Percentiles rank a stretch among this genome's conserved stretches.
Evolutionary conservation across 2,113 vertebrate species (phyloP).

Genomic region (Monopterus albus): DNA sequence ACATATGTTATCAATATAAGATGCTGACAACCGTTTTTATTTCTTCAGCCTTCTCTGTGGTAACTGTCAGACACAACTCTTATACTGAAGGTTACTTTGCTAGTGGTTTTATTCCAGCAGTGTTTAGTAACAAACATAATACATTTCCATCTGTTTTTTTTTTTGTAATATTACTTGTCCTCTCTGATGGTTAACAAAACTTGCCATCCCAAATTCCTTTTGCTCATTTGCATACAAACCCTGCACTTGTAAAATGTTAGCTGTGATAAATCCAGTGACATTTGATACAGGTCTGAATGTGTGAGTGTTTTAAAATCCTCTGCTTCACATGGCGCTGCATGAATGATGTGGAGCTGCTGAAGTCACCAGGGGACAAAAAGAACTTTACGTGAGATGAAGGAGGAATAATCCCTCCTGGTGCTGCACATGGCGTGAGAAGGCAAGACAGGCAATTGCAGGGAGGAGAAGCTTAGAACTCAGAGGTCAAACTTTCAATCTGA

Average conservation of each 20-base stretch:
- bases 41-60: slow-evolving; percentile 5
- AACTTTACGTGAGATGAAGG: slow-evolving; percentile 50
- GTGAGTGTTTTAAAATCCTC: background rate
- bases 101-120: slow-evolving; percentile 23
- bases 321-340: slow-evolving; percentile 14
- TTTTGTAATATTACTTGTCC: slow-evolving; percentile 29
- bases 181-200: slow-evolving; percentile 2
- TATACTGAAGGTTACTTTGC: slow-evolving; percentile 14
- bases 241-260: background rate
- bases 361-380: slow-evolving; percentile 28
- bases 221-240: slow-evolving; percentile 15
- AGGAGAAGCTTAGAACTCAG: slow-evolving; percentile 55
- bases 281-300: slow-evolving; percentile 28
- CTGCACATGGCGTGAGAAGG: slow-evolving; percentile 73
- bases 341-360: slow-evolving; percentile 45
- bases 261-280: slow-evolving; percentile 20
- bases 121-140: slow-evolving; percentile 12
- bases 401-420: slow-evolving; percentile 49
- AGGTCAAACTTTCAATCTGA: slow-evolving; percentile 61
- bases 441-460: slow-evolving; percentile 58
- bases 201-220: slow-evolving; percentile 9
- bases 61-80: slow-evolving; percentile 21
- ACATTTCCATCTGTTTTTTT: slow-evolving; percentile 35
- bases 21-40: slow-evolving; percentile 8
- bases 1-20: slow-evolving; percentile 5